phyloP scores from a whole-genome alignment of 2,113 vertebrate species.

The Merops nubicus region DNA sequence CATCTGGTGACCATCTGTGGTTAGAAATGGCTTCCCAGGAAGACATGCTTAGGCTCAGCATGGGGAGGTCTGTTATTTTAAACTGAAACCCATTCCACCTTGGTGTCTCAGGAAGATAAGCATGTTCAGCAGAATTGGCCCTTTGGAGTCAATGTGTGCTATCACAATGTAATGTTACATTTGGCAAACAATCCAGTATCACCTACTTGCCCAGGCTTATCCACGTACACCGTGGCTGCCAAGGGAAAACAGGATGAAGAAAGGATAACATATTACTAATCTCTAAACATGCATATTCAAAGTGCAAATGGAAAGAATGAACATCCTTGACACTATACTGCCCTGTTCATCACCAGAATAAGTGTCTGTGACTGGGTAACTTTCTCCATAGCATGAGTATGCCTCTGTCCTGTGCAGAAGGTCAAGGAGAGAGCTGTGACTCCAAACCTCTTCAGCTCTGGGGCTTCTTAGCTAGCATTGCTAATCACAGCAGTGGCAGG shows the following conservation, averaged over 20 bases:
- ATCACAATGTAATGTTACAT: neutral
- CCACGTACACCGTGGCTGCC: slow-evolving; percentile 16
- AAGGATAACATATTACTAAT: slow-evolving; percentile 47
- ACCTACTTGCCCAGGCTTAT: slow-evolving; percentile 43
- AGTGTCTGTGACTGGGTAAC: neutral
- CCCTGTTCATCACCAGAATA: neutral
- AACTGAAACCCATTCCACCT: neutral
- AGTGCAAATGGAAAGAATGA: slow-evolving; percentile 50
- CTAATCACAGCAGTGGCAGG: neutral
- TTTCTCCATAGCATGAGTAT: neutral
- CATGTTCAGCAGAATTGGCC: neutral
- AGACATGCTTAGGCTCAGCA: neutral
- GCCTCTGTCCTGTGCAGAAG: neutral
- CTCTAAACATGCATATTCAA: slow-evolving; percentile 1
- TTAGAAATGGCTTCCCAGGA: slow-evolving; percentile 8
- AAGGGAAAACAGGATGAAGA: slow-evolving; percentile 51
- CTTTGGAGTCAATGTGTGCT: neutral
- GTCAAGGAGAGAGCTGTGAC: neutral
- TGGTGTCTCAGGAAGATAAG: slow-evolving; percentile 7
- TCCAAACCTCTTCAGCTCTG: neutral
- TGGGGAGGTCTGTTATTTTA: neutral
- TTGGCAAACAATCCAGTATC: slow-evolving; percentile 48
- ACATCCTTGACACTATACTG: neutral
- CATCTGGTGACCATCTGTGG: neutral
- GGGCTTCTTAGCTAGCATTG: neutral